Percentiles rank a stretch among this genome's conserved stretches.
phyloP scores from a whole-genome alignment of 2,888 invertebrate species.

The Pachydiplax longipennis region DNA sequence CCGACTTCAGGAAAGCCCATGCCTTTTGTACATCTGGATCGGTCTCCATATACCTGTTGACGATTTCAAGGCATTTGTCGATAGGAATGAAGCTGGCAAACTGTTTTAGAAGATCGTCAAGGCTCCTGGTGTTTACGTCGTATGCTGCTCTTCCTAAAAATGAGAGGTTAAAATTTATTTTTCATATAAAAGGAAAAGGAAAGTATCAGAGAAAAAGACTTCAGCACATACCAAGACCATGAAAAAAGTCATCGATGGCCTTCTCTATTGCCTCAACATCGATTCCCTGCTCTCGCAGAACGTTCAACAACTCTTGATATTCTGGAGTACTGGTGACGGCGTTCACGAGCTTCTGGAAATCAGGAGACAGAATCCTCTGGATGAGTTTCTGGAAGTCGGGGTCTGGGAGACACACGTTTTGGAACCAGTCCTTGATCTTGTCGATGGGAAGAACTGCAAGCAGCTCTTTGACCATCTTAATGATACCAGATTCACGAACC shows the following conservation, averaged over 20 bases:
- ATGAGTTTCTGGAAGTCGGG: background rate
- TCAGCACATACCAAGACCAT: background rate
- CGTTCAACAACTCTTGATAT: background rate
- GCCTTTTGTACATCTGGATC: background rate
- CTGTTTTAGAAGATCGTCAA: background rate
- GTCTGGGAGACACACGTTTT: background rate
- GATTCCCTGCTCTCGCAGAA: background rate
- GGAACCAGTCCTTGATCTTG: constrained; percentile 53
- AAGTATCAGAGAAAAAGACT: too few species aligned
- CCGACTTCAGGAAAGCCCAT: background rate
- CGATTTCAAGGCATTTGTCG: background rate
- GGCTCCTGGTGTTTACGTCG: background rate
- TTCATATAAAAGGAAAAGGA: too few species aligned
- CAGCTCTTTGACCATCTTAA: constrained; percentile 53
- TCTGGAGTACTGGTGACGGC: background rate
- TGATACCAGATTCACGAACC: background rate
- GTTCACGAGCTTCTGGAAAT: background rate
- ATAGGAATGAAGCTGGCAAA: background rate
- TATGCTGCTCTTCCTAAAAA: too few species aligned
- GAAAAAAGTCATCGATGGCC: background rate
- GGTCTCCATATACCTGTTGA: background rate
- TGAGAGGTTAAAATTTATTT: too few species aligned
- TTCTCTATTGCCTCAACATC: background rate
- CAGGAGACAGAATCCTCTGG: background rate
- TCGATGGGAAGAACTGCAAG: constrained; percentile 53